Evolutionary conservation across 2,113 vertebrate genomes (phyloP).

Genomic region (Gyps fulvus): DNA sequence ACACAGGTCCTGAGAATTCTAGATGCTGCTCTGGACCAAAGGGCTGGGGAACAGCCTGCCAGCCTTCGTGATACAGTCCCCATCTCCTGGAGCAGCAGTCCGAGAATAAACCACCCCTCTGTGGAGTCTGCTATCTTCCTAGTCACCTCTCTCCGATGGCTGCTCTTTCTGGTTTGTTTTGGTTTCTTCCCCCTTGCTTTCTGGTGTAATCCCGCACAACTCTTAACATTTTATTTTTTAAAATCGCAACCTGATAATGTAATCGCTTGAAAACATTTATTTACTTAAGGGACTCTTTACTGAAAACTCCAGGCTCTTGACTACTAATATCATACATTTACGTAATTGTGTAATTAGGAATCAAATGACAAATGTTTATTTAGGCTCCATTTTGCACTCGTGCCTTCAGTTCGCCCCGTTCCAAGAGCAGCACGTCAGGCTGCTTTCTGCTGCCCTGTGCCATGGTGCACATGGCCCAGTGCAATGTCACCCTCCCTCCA

Average conservation of each 20-base stretch:
- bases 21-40: neutral
- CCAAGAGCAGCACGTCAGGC: neutral
- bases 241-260: conserved; percentile 41
- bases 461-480: rapidly evolving
- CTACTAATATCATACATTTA: conserved; percentile 71
- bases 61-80: neutral
- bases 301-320: conserved; percentile 73
- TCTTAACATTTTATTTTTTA: neutral
- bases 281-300: conserved; percentile 77
- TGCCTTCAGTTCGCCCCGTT: neutral
- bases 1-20: neutral
- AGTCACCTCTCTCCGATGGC: neutral
- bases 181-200: neutral
- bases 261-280: conserved; percentile 67
- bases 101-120: neutral
- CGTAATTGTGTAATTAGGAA: conserved; percentile 72
- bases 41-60: neutral
- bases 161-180: rapidly evolving
- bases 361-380: conserved; percentile 58
- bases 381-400: neutral
- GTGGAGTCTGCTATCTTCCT: neutral
- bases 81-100: neutral
- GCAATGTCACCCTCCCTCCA: neutral
- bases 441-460: neutral
- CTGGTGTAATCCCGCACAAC: neutral